Evolutionary conservation across 2,797 vertebrate species (phyloP).

Genomic region (Brachymystax lenok): DNA sequence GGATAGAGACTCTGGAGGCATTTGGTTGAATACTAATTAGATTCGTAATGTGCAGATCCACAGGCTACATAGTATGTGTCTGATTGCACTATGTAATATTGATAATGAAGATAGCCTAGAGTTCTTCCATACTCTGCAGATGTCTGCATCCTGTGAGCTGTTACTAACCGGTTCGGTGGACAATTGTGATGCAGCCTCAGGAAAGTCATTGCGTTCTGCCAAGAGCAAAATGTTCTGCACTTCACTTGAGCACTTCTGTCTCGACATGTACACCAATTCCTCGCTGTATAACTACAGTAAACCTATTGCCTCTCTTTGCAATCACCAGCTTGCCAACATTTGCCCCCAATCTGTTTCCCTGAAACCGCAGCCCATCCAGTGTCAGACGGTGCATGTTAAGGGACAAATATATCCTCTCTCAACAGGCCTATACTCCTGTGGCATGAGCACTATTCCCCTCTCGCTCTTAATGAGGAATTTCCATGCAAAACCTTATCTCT

Average conservation of each 20-base stretch:
- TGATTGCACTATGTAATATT: not conserved
- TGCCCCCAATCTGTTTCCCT: conserved; percentile 27
- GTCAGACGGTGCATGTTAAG: conserved; percentile 58
- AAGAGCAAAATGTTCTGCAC: not conserved
- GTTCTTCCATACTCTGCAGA: not conserved
- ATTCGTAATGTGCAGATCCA: not conserved
- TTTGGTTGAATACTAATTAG: not conserved
- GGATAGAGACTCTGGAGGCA: not conserved
- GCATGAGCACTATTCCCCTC: conserved; percentile 57
- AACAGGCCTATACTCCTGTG: conserved; percentile 50
- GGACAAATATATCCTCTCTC: conserved; percentile 54
- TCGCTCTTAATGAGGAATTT: conserved; percentile 55
- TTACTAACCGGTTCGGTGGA: not conserved
- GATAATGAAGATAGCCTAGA: not conserved
- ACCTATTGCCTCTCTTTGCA: not conserved
- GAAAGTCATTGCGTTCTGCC: not conserved
- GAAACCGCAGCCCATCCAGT: conserved; percentile 38
- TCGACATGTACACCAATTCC: not conserved
- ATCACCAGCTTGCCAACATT: too few species aligned
- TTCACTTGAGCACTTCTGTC: not conserved
- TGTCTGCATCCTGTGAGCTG: not conserved
- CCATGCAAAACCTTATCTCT: conserved; percentile 52
- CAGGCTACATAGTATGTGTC: not conserved
- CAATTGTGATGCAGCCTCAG: not conserved
- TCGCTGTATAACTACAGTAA: not conserved